Percentiles rank a stretch among this genome's conserved stretches.
phyloP scores from a whole-genome alignment of 2,888 invertebrate species.

The Ecliptopera silaceata region DNA sequence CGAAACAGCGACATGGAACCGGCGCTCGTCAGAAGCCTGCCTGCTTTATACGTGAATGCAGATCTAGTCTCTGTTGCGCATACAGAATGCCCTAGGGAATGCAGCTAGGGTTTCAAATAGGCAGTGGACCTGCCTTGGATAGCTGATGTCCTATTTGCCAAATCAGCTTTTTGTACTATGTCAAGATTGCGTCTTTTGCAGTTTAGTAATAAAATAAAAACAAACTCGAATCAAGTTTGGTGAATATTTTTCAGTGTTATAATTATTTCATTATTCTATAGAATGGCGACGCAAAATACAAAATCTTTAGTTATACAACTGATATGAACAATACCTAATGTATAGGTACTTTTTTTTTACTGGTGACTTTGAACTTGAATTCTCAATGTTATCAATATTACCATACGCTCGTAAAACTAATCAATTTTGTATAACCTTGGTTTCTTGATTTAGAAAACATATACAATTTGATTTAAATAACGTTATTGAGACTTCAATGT shows the following conservation, averaged over 20 bases:
- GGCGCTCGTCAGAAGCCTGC: background rate
- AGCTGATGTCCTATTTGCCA: slow-evolving; percentile 25
- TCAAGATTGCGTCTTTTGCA: background rate
- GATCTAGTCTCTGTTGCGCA: slow-evolving; percentile 28
- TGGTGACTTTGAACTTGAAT: slow-evolving; percentile 49
- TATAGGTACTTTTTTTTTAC: slow-evolving; percentile 37
- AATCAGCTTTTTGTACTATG: slow-evolving; percentile 6
- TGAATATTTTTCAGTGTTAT: background rate
- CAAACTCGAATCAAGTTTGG: no score
- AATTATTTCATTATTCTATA: background rate
- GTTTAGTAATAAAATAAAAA: no score
- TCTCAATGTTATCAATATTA: slow-evolving; percentile 25
- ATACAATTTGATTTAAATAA: background rate
- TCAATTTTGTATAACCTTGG: slow-evolving; percentile 17
- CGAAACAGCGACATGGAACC: background rate
- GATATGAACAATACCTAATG: slow-evolving; percentile 36
- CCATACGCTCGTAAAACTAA: slow-evolving; percentile 23
- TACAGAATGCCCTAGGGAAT: slow-evolving; percentile 36
- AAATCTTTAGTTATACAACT: slow-evolving; percentile 23
- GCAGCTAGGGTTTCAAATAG: slow-evolving; percentile 32
- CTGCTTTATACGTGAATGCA: slow-evolving; percentile 3
- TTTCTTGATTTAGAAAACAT: background rate
- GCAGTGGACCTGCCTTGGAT: slow-evolving; percentile 17
- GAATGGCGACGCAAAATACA: slow-evolving; percentile 10
- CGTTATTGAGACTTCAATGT: background rate